Evolutionary conservation across 2,797 vertebrate species (phyloP).

Genomic region (Scyliorhinus canicula): DNA sequence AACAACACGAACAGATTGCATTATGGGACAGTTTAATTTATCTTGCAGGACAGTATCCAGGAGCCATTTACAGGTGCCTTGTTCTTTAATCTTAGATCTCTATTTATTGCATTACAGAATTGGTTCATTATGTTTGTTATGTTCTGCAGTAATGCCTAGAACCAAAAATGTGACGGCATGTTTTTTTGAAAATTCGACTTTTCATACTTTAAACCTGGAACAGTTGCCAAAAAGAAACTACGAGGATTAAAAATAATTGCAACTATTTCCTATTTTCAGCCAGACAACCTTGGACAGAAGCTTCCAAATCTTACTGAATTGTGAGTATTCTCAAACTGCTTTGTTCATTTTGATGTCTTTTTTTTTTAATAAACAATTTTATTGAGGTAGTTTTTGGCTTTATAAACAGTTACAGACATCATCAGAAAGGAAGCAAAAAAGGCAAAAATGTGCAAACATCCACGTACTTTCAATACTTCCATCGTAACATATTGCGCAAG

Average conservation of each 20-base stretch:
- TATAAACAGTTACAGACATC: no score
- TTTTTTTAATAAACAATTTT: no score
- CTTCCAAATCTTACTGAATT: constrained; percentile 95
- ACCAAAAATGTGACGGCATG: not conserved
- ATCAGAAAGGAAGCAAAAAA: no score
- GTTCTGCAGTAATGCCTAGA: not conserved
- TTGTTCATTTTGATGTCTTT: not conserved
- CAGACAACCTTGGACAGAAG: constrained; percentile 94
- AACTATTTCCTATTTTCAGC: constrained; percentile 62
- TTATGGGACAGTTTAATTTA: not conserved
- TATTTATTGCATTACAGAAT: not conserved
- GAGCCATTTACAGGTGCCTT: not conserved
- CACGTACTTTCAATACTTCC: no score
- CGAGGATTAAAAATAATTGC: not conserved
- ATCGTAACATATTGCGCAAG: no score
- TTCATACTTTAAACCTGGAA: not conserved
- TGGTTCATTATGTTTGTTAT: not conserved
- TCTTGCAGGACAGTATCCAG: no score
- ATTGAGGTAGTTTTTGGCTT: no score
- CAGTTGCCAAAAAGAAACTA: not conserved
- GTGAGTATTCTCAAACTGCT: constrained; percentile 64
- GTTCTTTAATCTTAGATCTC: not conserved
- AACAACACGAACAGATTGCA: not conserved
- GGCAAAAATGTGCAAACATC: no score
- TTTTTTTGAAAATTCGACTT: not conserved